Base-by-base conservation (phyloP, 2,797 vertebrate species). In the Anabacerthia variegaticeps region DNA sequence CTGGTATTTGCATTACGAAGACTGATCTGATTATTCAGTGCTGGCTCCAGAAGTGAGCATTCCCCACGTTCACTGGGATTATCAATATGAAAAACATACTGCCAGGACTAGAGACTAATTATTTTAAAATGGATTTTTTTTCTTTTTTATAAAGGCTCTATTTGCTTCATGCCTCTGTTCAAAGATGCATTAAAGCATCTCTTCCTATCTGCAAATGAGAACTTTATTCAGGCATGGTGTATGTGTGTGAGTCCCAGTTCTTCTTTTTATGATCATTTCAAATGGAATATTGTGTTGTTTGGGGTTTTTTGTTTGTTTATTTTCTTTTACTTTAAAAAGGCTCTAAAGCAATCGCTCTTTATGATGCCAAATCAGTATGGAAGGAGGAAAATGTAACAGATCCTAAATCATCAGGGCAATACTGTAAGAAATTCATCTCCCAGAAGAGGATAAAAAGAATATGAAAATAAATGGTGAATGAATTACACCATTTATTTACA, bases 1-100 rank as follows among this genome's bases (percentile, higher is more conserved):
- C 88, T 77, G 82, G 32, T 93, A 65, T 89, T 91, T 92, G 51
- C 55, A 20, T 82, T 69, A 61, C 52, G 91, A 92, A 90, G 88
- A 79, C 59, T 54, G 80, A 92, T 86, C 32, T 90, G 63, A 84
- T 93, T 92, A 86, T 78, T 84, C 55, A 84, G 37, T 41, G 34
- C 34, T 86, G 39, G 36, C 49, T 89, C 54, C 76, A 94, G 71
- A 76, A 84, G 59, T 12, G n/a, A 91, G 56, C 6, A 12, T 28
- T 88, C 67, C 83, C 77, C n/a, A 37, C 0, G 0, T 63, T 88
- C 63, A n/a, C 32, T 83, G 72, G 69, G 20, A 59, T 85, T 91
- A 68, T 48, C 65, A 59, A 20, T 46, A 37, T 68, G 49, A 61
- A 86, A 96, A 85, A 74, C 14, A 73, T 14, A 79, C 51, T 52